Evolutionary conservation across 2,113 vertebrate genomes (phyloP).

Genomic region (Xenopus tropicalis): DNA sequence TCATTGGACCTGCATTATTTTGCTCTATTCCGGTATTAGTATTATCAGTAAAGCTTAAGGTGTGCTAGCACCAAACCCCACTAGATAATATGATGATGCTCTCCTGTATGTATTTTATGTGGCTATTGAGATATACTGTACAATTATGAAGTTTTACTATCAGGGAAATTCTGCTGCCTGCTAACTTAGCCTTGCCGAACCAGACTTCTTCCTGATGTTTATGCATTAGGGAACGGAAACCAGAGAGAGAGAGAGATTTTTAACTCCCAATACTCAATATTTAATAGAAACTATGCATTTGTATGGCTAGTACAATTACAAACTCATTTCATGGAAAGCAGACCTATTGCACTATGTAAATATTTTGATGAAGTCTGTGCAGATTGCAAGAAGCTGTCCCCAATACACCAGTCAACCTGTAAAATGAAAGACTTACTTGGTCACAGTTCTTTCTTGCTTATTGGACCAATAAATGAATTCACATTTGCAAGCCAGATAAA

Average conservation of each 20-base stretch:
- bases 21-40: too few relatives aligned
- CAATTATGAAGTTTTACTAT: slow-evolving; percentile 4
- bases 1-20: too few relatives aligned
- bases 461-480: slow-evolving; percentile 69
- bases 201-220: slow-evolving; percentile 24
- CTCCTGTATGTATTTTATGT: too few relatives aligned
- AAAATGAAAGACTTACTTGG: slow-evolving; percentile 38
- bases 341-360: slow-evolving; percentile 40
- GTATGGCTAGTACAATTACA: slow-evolving; percentile 30
- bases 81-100: too few relatives aligned
- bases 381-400: slow-evolving; percentile 40
- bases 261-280: slow-evolving; percentile 19
- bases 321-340: slow-evolving; percentile 29
- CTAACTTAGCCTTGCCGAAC: slow-evolving; percentile 7
- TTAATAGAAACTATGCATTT: slow-evolving; percentile 26
- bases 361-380: slow-evolving; percentile 43
- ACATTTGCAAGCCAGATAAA: slow-evolving; percentile 82
- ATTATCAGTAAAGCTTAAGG: too few relatives aligned
- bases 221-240: slow-evolving; percentile 18
- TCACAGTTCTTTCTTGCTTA: slow-evolving; percentile 58
- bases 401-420: slow-evolving; percentile 42
- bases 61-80: too few relatives aligned
- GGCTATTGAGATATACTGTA: neutral
- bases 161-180: neutral
- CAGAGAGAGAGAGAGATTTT: slow-evolving; percentile 19